phyloP scores from a whole-genome alignment of 2,888 invertebrate genomes.

The Clusia tigrina region DNA sequence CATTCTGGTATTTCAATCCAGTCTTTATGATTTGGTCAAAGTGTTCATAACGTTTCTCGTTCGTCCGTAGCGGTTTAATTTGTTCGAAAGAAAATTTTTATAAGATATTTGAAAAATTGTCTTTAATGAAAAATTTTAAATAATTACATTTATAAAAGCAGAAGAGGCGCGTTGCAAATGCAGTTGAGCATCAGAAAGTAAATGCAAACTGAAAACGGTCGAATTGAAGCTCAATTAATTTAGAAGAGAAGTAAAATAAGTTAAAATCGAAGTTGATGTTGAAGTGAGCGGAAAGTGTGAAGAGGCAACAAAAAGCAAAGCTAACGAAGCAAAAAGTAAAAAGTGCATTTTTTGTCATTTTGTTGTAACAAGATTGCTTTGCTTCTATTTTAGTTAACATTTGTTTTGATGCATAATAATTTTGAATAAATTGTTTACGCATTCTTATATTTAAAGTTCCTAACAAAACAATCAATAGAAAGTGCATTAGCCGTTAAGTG shows the following conservation, averaged over 20 bases:
- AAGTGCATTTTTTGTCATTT: conserved; percentile 24
- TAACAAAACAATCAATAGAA: no score
- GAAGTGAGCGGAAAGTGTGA: not conserved
- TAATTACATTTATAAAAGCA: not conserved
- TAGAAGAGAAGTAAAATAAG: not conserved
- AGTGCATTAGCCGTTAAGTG: no score
- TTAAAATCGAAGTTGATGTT: not conserved
- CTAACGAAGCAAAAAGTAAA: conserved; percentile 28
- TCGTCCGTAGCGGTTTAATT: not conserved
- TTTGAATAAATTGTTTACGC: no score
- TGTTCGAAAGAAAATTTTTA: not conserved
- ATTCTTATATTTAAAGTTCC: no score
- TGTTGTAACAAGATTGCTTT: no score
- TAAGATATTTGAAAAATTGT: not conserved
- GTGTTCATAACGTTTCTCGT: not conserved
- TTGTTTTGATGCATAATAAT: no score
- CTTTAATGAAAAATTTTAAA: conserved; percentile 29
- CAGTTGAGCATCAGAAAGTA: not conserved
- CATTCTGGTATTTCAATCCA: no score
- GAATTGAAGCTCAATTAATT: not conserved
- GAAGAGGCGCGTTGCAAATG: not conserved
- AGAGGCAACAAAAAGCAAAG: conserved; percentile 9
- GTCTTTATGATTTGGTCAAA: not conserved
- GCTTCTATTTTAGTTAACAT: no score
- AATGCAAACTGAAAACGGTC: not conserved